Conservation (phyloP, 2,797 vertebrate genomes). For the Tragopan temminckii region DNA sequence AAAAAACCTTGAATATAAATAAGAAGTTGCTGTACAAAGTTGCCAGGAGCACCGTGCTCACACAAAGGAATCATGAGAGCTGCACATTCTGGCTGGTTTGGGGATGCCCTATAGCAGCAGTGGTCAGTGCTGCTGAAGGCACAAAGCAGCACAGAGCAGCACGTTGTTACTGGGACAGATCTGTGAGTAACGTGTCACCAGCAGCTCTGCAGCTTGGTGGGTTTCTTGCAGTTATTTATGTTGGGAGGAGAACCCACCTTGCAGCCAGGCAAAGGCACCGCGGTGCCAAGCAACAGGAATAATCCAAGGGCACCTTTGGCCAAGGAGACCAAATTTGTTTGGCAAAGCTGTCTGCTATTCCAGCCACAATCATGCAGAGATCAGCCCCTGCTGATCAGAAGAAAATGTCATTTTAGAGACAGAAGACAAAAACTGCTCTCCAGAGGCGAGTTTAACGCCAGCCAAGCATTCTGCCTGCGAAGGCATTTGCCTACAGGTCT, state of each 20-base stretch:
- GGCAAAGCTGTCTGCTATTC: neutral
- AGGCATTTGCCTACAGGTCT: neutral
- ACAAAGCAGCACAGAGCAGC: accelerated
- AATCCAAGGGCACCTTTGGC: neutral
- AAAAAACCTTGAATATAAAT: neutral
- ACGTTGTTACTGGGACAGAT: neutral
- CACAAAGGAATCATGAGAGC: neutral
- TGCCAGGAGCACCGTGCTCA: neutral
- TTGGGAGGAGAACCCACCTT: neutral
- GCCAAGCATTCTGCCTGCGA: accelerated
- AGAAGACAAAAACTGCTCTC: neutral
- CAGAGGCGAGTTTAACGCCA: neutral
- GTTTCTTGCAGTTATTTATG: neutral
- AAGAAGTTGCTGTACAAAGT: neutral
- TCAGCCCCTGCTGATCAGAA: neutral
- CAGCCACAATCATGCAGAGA: neutral
- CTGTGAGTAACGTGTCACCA: neutral
- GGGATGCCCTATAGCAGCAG: accelerated
- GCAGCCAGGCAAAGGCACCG: accelerated
- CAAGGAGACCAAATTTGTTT: neutral
- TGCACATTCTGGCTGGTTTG: neutral
- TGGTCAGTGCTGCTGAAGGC: neutral
- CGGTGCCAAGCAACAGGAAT: neutral
- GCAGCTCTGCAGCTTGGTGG: neutral
- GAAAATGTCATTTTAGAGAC: neutral